Evolutionary conservation across 2,797 vertebrate genomes (phyloP), one percentile per base, ranked within the genome.

Genomic region (Onychomys arenicola): DNA sequence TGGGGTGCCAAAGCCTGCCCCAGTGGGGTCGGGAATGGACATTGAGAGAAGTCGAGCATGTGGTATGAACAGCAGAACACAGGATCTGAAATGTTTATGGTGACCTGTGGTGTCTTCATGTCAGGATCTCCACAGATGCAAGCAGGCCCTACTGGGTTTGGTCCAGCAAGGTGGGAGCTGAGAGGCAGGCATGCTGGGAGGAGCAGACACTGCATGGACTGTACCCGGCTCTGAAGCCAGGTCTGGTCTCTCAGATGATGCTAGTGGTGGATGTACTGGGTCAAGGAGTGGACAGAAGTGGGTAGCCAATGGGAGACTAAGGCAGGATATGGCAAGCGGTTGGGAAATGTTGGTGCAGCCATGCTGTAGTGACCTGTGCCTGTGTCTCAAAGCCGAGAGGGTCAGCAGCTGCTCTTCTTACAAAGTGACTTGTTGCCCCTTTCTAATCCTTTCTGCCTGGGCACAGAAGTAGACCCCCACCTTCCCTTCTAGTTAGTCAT

Each of bases 281-380:
- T 29, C 3, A 10, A 57, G 17, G 4, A 19, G 32, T 34, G 29
- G 71, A 11, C 27, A 23, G 77, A 34, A 1, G 37, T 1, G 8
- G 81, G n/a, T 2, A 43, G 29, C 40, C 14, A 2, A 14, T 73
- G 27, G 52, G 46, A 0, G 25, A 23, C 40, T 4, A 21, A 1
- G 10, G n/a, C 5, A 0, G 0, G 13, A 25, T 13, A 46, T 0
- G 16, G 34, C 34, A 3, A 25, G 34, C 63, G 52, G 21, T 1
- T 55, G 46, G 57, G 32, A n/a, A 19, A 59, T 0, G 8, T 27
- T 14, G 5, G 13, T 14, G 11, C 65, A 61, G 25, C 10, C 43
- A 13, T 10, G 34, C 75, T 21, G 40, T 21, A 76, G 9, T 78
- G 55, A 16, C 11, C 43, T 5, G 34, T 10, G 49, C 40, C 55